These are phyloP conservation scores for Napeogenes inachia DNA, from an alignment of 2,888 invertebrate species.

Conservation along the genomic window DNA sequence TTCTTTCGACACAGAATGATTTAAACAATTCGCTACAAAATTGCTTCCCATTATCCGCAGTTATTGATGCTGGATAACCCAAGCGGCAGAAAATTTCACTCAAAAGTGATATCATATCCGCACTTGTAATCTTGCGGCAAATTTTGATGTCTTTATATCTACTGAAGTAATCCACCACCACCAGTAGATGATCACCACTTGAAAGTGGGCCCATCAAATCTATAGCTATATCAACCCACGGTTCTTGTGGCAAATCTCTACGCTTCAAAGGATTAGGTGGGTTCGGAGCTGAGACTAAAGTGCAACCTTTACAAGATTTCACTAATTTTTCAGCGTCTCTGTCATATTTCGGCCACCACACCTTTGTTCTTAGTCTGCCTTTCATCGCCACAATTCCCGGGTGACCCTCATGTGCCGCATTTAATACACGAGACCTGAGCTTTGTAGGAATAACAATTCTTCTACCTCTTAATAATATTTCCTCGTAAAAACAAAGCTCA, in stretches of 20 bases:
- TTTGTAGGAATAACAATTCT: constrained; percentile 27
- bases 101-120: constrained; percentile 26
- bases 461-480: constrained; percentile 25
- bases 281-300: constrained; percentile 22
- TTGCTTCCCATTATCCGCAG: not conserved
- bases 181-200: constrained; percentile 29
- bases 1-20: not conserved
- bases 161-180: constrained; percentile 33
- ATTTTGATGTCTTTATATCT: constrained; percentile 33
- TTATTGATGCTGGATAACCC: not conserved
- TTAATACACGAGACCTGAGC: constrained; percentile 27
- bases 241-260: constrained; percentile 26
- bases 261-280: constrained; percentile 29
- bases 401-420: constrained; percentile 22
- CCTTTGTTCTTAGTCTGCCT: constrained; percentile 25
- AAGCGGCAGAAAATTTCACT: constrained; percentile 20
- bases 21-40: not conserved
- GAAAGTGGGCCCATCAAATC: constrained; percentile 34
- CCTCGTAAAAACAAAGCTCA: constrained; percentile 21
- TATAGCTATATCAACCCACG: constrained; percentile 35
- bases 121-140: constrained; percentile 18
- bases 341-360: constrained; percentile 32
- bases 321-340: constrained; percentile 27
- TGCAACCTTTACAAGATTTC: constrained; percentile 30
- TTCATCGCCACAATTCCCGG: constrained; percentile 31